Conservation (phyloP, 1,140 invertebrate genomes). For the Pseudachorutes palmiensis region DNA sequence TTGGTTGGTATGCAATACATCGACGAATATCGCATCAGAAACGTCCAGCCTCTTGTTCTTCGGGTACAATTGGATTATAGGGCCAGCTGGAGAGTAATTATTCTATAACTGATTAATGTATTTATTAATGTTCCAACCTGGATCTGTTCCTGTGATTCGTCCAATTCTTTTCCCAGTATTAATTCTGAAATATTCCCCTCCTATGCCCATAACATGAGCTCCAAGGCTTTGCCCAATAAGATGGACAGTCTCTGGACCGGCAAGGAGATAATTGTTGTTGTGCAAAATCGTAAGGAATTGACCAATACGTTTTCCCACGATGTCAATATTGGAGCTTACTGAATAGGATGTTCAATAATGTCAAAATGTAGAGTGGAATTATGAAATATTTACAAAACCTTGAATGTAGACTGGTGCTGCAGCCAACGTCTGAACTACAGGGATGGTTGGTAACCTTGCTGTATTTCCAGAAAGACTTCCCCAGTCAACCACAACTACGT, state of each 20-base stretch:
- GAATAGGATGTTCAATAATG: too few relatives aligned
- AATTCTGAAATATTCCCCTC: background rate
- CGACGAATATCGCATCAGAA: constrained; percentile 57
- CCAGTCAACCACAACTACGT: constrained; percentile 20
- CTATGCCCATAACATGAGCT: background rate
- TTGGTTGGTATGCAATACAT: constrained; percentile 61
- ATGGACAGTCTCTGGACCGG: background rate
- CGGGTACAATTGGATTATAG: constrained; percentile 37
- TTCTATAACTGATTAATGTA: constrained; percentile 33
- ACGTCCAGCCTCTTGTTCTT: constrained; percentile 49
- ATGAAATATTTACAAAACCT: constrained; percentile 4
- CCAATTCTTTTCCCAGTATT: background rate
- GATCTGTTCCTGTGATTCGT: constrained; percentile 9
- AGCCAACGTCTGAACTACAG: background rate
- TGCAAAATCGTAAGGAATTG: constrained; percentile 12
- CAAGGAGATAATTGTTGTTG: background rate
- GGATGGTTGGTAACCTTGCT: background rate
- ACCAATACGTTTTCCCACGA: constrained; percentile 5
- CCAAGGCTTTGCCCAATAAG: constrained; percentile 5
- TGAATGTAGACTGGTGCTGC: constrained; percentile 4
- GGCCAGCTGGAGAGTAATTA: constrained; percentile 1
- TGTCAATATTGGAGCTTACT: too few relatives aligned
- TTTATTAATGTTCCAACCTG: background rate
- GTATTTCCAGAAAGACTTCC: constrained; percentile 1
- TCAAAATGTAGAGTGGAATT: too few relatives aligned